phyloP scores from a whole-genome alignment of 2,113 vertebrate genomes.

The Oryzias celebensis region DNA sequence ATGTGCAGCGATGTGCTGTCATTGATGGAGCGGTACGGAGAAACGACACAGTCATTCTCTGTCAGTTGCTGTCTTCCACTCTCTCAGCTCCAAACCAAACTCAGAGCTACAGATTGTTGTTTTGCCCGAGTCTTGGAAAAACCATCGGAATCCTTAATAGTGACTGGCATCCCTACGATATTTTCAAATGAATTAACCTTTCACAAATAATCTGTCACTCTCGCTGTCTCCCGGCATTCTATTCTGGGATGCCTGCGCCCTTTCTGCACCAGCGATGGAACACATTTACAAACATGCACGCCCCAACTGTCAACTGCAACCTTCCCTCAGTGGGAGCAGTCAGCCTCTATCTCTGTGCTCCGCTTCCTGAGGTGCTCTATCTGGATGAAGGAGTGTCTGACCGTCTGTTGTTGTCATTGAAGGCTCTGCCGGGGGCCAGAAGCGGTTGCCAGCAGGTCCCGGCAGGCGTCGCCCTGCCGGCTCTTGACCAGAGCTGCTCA shows the following conservation, averaged over 20 bases:
- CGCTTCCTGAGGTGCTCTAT: slow-evolving; percentile 27
- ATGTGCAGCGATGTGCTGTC: not conserved
- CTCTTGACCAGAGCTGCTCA: slow-evolving; percentile 10
- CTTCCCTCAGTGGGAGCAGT: slow-evolving; percentile 40
- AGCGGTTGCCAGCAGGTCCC: slow-evolving; percentile 21
- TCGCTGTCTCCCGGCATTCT: slow-evolving; percentile 9
- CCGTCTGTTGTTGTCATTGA: slow-evolving; percentile 41
- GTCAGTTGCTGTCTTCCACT: slow-evolving; percentile 27
- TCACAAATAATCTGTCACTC: slow-evolving; percentile 52
- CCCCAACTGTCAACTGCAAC: slow-evolving; percentile 43
- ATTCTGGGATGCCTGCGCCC: slow-evolving; percentile 1
- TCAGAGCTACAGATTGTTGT: slow-evolving; percentile 20
- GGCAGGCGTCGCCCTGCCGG: slow-evolving; percentile 12
- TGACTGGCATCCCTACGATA: slow-evolving; percentile 47
- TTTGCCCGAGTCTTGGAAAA: slow-evolving; percentile 27
- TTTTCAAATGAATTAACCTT: slow-evolving; percentile 59
- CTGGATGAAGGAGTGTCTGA: slow-evolving; percentile 21
- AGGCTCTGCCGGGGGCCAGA: slow-evolving; percentile 4
- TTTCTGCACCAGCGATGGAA: slow-evolving; percentile 14
- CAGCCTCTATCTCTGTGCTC: slow-evolving; percentile 29
- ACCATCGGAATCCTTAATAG: slow-evolving; percentile 31
- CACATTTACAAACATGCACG: slow-evolving; percentile 3
- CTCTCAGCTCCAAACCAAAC: slow-evolving; percentile 22
- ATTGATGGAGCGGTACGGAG: slow-evolving; percentile 8
- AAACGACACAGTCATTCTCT: slow-evolving; percentile 32